phyloP scores from a whole-genome alignment of 2,113 vertebrate genomes.

The Macrotis lagotis region DNA sequence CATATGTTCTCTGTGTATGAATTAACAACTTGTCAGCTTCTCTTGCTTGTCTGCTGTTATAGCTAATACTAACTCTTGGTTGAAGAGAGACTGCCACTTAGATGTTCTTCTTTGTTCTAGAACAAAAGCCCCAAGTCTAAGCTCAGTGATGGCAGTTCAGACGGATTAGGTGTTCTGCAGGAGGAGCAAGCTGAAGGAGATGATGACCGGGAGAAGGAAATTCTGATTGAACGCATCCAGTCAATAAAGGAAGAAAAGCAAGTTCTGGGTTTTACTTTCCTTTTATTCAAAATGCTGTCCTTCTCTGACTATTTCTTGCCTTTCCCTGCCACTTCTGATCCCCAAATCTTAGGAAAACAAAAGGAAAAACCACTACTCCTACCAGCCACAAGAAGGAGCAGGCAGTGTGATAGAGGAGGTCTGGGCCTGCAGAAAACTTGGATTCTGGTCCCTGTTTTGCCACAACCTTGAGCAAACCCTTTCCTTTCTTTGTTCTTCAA shows the following conservation, averaged over 20 bases:
- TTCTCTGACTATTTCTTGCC: neutral
- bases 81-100: constrained; percentile 65
- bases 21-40: constrained; percentile 5
- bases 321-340: neutral
- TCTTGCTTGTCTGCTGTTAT: neutral
- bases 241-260: constrained; percentile 98
- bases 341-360: neutral
- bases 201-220: constrained; percentile 88
- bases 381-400: neutral
- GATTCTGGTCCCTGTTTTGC: neutral
- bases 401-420: neutral
- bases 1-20: neutral
- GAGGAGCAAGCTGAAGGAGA: constrained; percentile 88
- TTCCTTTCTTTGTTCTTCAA: neutral
- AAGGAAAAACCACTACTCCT: neutral
- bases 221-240: constrained; percentile 92
- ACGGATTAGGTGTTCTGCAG: constrained; percentile 84
- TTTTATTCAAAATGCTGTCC: neutral
- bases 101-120: constrained; percentile 63
- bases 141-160: constrained; percentile 44
- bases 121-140: constrained; percentile 79
- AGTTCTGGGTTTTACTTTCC: constrained; percentile 63
- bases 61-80: neutral
- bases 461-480: neutral
- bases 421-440: neutral